Evolutionary conservation across 2,888 invertebrate genomes (phyloP), one percentile per base, ranked within the genome.

Genomic region (Cosmopolites sordidus): DNA sequence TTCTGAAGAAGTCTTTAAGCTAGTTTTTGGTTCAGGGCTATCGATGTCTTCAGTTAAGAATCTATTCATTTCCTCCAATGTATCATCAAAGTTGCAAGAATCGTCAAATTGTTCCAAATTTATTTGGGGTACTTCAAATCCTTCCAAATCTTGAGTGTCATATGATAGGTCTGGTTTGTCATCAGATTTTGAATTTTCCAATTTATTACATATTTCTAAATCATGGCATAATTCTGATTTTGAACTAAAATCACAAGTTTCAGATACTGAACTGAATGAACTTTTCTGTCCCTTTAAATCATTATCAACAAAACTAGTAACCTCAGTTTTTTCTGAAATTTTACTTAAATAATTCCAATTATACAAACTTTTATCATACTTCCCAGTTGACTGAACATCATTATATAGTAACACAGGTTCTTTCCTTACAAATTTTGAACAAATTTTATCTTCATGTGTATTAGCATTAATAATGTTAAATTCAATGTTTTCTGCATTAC

Each of bases 11-110:
- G 3, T 22, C 22, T 5, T 5, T 22, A 22, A 22, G 8, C 8
- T 22, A 22, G 3, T 22, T 11, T 33, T 33, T 12, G 11, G n/a
- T 33, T 33, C 12, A 12, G 11, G 2, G n/a, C 11, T 33, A 12
- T 5, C 43, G 3, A 17, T 2, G 5, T 38, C 49, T 29, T 49
- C 43, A 11, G 16, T 51, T 33, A 56, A 46, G 27, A 56, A 43
- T 16, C 45, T 48, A 17, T 56, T 51, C 14, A 56, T 56, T 27
- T 53, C 50, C n/a, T 56, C 53, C 2, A 56, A 27, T 30, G 56
- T 53, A 16, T 56, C 48, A 43, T 55, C 46, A 39, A 55, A 55
- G 17, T 48, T 38, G 18, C 27, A n/a, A 16, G 46, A 33, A 17
- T 46, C 43, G 48, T 48, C 41, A 22, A 43, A 40, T 16, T 48